Base-by-base conservation (phyloP, 1,140 invertebrate species). In the Cheumatopsyche charites region DNA sequence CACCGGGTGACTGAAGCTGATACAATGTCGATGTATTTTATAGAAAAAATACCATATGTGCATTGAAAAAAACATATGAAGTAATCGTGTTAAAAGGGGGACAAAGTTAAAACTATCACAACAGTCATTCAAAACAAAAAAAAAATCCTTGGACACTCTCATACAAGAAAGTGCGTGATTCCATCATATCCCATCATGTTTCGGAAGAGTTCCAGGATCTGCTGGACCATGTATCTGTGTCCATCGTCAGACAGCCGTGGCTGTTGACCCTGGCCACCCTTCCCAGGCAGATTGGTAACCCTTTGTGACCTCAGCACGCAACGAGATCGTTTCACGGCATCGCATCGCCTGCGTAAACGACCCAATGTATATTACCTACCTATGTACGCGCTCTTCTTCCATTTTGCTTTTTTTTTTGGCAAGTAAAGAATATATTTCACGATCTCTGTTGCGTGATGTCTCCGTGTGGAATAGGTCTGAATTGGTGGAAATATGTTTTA, bases 301-400 rank as follows among this genome's bases (percentile, higher is more conserved):
- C 62, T 11, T 23, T 62, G 26, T 63, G 62, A 63, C 62, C 62
- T 63, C 62, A n/a, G 62, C 62, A 63, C 62, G 62, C 62, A 63
- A 63, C 62, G 29, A 9, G 29, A 63, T 63, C 62, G 29, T 63
- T 63, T 63, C 62, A 63, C 62, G 26, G 36, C 36, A 63, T 63
- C 21, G 36, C 36, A 63, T 63, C 21, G 15, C 52, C 15, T 58
- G 21, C 52, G 45, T 49, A 15, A 15, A 15, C 4, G 13, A 43
- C 42, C n/a, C n/a, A n/a, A 42, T 42, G 5, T 42, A 6, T 42
- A 6, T 42, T 42, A 42, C 5, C 41, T 42, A 6, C 12, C 5
- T 47, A 47, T 47, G 43, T n/a, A 47, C 43, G 43, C 43, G 15
- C 13, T n/a, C 13, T 47, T 47, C 43, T n/a, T 47, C 3, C 13